Conservation (phyloP, 2,797 vertebrate species). For the Dicrostonyx torquatus region DNA sequence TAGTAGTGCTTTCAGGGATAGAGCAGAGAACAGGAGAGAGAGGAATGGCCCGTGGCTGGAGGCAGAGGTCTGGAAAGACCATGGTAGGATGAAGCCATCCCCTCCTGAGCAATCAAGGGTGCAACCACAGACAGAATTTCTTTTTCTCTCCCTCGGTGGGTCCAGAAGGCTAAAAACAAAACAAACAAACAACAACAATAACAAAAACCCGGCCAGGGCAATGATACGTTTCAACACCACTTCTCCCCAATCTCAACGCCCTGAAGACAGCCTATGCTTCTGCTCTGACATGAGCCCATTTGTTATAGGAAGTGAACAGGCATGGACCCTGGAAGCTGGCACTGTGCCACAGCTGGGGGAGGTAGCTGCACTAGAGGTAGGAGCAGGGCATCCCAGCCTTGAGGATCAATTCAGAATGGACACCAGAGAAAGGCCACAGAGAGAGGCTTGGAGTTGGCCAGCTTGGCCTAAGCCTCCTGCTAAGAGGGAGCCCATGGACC, state of each 20-base stretch:
- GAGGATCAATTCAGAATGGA: neutral
- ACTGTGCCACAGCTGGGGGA: neutral
- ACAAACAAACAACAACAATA: neutral
- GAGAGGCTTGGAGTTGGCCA: neutral
- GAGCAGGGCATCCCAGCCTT: neutral
- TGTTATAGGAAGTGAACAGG: neutral
- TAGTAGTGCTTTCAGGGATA: too few species aligned
- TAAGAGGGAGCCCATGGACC: neutral
- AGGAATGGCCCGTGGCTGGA: neutral
- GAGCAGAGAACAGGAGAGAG: neutral
- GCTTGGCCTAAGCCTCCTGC: neutral
- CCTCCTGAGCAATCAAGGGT: neutral
- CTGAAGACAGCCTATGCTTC: too few species aligned
- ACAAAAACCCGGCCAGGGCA: neutral
- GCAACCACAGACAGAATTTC: neutral
- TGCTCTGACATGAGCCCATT: neutral
- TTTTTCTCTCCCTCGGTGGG: neutral
- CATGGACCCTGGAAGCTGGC: neutral
- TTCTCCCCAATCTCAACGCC: neutral
- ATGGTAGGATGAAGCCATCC: neutral
- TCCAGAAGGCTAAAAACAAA: neutral
- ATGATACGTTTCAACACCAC: neutral
- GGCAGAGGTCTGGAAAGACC: neutral
- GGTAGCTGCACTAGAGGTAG: neutral
- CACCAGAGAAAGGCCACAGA: neutral